Evolutionary conservation across 2,113 vertebrate genomes (phyloP).

Genomic region (Indicator indicator): DNA sequence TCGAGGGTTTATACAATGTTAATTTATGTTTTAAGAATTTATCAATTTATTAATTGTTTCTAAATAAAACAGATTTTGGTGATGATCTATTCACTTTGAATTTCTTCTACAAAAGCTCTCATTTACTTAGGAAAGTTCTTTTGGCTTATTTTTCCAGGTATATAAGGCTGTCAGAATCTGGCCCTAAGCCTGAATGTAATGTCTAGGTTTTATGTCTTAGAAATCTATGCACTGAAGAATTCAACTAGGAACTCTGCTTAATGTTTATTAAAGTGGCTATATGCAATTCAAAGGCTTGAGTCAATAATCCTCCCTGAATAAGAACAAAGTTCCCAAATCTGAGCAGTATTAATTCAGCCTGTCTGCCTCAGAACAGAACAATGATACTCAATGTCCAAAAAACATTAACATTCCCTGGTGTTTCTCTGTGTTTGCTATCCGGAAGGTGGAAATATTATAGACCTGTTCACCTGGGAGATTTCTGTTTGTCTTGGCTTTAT

Average conservation of each 20-base stretch:
- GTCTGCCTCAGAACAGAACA: slow-evolving; percentile 22
- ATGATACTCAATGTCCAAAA: slow-evolving; percentile 43
- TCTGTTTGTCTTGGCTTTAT: slow-evolving; percentile 59
- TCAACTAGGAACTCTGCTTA: neutral
- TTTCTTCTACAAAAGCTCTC: neutral
- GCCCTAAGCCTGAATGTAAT: neutral
- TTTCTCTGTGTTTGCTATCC: slow-evolving; percentile 18
- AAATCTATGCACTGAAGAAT: neutral
- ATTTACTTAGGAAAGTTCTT: neutral
- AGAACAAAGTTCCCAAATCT: slow-evolving; percentile 46
- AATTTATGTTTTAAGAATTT: neutral
- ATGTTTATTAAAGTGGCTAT: slow-evolving; percentile 24
- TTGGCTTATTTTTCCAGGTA: slow-evolving; percentile 23
- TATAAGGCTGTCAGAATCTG: neutral
- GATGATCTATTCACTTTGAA: neutral
- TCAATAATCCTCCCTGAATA: neutral
- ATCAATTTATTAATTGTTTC: neutral
- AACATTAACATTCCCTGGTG: neutral
- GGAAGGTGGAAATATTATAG: slow-evolving; percentile 49
- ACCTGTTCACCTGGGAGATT: neutral
- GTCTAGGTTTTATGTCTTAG: neutral
- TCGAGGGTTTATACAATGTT: neutral
- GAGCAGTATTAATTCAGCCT: slow-evolving; percentile 23
- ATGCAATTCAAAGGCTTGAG: slow-evolving; percentile 35
- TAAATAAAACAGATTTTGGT: neutral